phyloP scores from a whole-genome alignment of 2,888 invertebrate species.

The Brachyopa scutellaris region DNA sequence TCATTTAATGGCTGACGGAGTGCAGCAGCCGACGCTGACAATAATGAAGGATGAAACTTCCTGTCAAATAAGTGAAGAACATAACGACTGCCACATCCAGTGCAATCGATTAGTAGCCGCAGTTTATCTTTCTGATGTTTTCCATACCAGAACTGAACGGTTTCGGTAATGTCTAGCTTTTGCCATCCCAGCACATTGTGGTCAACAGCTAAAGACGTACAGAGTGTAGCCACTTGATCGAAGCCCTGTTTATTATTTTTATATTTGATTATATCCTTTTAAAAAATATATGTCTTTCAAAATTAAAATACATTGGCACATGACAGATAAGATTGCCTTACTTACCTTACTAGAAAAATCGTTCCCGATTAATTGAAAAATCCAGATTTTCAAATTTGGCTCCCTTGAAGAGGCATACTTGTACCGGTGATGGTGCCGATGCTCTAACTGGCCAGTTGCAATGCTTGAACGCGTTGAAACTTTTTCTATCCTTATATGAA shows the following conservation, averaged over 20 bases:
- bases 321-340: not conserved
- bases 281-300: not conserved
- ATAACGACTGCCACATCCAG: slow-evolving; percentile 89
- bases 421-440: slow-evolving; percentile 15
- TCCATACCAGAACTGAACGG: slow-evolving; percentile 89
- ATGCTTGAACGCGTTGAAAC: slow-evolving; percentile 15
- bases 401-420: slow-evolving; percentile 46
- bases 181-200: slow-evolving; percentile 91
- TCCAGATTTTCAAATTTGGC: slow-evolving; percentile 78
- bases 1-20: not conserved
- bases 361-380: slow-evolving; percentile 77
- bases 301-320: not conserved
- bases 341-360: slow-evolving; percentile 77
- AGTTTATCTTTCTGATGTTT: slow-evolving; percentile 84
- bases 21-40: slow-evolving; percentile 1
- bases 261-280: not conserved
- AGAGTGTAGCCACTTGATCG: slow-evolving; percentile 84
- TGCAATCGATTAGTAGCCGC: slow-evolving; percentile 91
- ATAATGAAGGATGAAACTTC: slow-evolving; percentile 33
- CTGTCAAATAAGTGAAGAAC: slow-evolving; percentile 85
- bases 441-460: not conserved
- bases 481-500: slow-evolving; percentile 86
- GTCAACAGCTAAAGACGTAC: slow-evolving; percentile 84
- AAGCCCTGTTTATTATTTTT: slow-evolving; percentile 82
- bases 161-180: slow-evolving; percentile 91